Evolutionary conservation across 2,888 invertebrate genomes (phyloP), one percentile per base, ranked within the genome.

Genomic region (Stenoptilia bipunctidactyla): DNA sequence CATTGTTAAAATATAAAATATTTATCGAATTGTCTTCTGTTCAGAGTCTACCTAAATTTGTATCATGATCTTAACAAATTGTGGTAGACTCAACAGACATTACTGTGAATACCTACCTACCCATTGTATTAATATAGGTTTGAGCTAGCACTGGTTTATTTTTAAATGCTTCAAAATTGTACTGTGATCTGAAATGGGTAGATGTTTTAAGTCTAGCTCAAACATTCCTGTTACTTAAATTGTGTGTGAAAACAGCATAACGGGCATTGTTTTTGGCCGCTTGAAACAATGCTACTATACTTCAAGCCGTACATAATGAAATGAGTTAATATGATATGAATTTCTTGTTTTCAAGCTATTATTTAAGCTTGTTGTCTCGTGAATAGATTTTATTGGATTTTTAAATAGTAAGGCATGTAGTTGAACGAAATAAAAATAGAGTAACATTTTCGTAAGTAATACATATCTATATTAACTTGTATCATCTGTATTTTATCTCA

Each of bases 1-100:
- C 60, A 71, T 79, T 80, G 80, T 82, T 80, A 65, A 79, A 80
- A 75, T 70, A 64, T 80, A 70, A 80, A 82, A 82, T 80, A 80
- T 82, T 82, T 82, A 80, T 80, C 79, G 66, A 69, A 63, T 30
- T 30, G 30, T 30, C 63, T 69, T 61, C 60, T 68, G 57, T 62
- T 69, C 61, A 61, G 65, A 80, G 82, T 74, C 82, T 80, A 79
- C 75, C 76, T 79, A 77, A 59, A 79, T 79, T 82, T 80, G 74
- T 79, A 30, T 69, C 46, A 60, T 58, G 66, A 74, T 75, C 71
- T 67, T 68, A 55, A 67, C 69, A 71, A 82, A 82, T 82, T 82
- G 69, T 80, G 80, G 74, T 82, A 79, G 77, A 79, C 80, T 66
- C 57, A 50, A 62, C 58, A 61, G 63, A 20, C 20, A 63, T 62